These are phyloP conservation scores for Melinaea marsaeus DNA, from an alignment of 2,888 invertebrate species.

Conservation along the genomic window DNA sequence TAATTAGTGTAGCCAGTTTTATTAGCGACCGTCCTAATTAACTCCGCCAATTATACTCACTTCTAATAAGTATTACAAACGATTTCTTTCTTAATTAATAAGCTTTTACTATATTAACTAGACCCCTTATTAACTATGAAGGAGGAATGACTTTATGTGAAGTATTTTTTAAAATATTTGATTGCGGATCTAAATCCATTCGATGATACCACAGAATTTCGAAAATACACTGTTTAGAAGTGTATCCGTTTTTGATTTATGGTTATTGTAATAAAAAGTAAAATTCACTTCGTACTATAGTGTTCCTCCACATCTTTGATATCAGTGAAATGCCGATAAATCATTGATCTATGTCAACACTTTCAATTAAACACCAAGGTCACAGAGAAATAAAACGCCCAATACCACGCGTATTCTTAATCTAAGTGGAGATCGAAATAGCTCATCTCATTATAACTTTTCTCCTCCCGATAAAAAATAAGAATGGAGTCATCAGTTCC, in stretches of 20 bases:
- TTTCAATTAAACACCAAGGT: conserved; percentile 72
- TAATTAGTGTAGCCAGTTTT: conserved; percentile 66
- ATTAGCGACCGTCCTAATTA: conserved; percentile 68
- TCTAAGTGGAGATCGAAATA: conserved; percentile 67
- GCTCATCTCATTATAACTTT: conserved; percentile 72
- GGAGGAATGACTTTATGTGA: no score
- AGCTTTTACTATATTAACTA: conserved; percentile 9
- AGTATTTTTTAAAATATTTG: neutral
- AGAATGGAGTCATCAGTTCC: conserved; percentile 66
- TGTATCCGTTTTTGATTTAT: conserved; percentile 22
- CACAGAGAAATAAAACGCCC: conserved; percentile 49
- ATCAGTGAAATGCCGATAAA: conserved; percentile 62
- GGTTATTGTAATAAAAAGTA: conserved; percentile 44
- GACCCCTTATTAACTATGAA: neutral
- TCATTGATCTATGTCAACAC: conserved; percentile 68
- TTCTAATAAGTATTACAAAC: conserved; percentile 23
- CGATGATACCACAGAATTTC: neutral
- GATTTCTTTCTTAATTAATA: conserved; percentile 22
- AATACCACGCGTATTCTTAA: conserved; percentile 60
- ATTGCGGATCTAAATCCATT: neutral
- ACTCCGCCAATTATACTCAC: conserved; percentile 37
- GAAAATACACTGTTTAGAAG: conserved; percentile 24
- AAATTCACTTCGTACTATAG: conserved; percentile 4
- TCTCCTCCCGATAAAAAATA: conserved; percentile 67
- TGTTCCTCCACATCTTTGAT: conserved; percentile 1